Evolutionary conservation across 1,140 invertebrate genomes (phyloP).

Genomic region (Oncopeltus fasciatus): DNA sequence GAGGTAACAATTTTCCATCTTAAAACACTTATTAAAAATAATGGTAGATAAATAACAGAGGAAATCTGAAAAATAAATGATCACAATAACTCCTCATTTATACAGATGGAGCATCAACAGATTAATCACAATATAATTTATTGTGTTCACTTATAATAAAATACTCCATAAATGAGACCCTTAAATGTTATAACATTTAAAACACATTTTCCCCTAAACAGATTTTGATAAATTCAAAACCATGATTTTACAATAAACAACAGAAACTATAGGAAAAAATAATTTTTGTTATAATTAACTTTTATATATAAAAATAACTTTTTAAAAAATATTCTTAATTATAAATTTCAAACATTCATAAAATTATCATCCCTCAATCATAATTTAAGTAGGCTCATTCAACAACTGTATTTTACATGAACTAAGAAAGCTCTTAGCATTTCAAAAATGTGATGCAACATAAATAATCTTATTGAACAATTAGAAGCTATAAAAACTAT

Average conservation of each 20-base stretch:
- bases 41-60: slow-evolving; percentile 19
- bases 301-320: slow-evolving; percentile 15
- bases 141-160: slow-evolving; percentile 6
- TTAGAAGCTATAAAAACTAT: slow-evolving; percentile 18
- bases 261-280: not conserved
- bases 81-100: slow-evolving; percentile 8
- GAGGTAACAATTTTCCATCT: slow-evolving; percentile 24
- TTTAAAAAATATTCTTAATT: slow-evolving; percentile 9
- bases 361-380: slow-evolving; percentile 1
- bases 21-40: slow-evolving; percentile 19
- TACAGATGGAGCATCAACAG: slow-evolving; percentile 5
- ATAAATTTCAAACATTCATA: not conserved
- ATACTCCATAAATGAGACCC: slow-evolving; percentile 1
- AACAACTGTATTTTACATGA: not conserved
- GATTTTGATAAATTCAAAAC: not conserved
- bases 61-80: slow-evolving; percentile 12
- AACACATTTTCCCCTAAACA: not conserved
- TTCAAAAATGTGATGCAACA: slow-evolving; percentile 4
- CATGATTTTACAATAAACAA: not conserved
- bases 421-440: slow-evolving; percentile 10
- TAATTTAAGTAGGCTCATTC: slow-evolving; percentile 9
- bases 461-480: slow-evolving; percentile 7
- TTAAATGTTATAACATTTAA: slow-evolving; percentile 11
- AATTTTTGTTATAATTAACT: slow-evolving; percentile 3
- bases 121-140: slow-evolving; percentile 7